These are phyloP conservation scores for Scaptomyza tumidula DNA, from an alignment of 2,888 invertebrate species.

Conservation along the genomic window DNA sequence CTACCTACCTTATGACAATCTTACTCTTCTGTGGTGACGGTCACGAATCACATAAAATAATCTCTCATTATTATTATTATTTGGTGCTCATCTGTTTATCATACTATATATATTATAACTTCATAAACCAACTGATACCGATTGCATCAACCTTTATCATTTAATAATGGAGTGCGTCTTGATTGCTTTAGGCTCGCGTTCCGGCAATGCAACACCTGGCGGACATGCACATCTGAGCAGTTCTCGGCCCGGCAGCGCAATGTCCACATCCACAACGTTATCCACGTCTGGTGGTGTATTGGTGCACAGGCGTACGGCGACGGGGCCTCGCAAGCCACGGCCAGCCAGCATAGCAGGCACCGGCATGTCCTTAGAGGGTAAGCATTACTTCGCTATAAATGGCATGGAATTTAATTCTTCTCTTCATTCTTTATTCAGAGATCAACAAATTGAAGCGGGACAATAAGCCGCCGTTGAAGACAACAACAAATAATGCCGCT, in stretches of 20 bases:
- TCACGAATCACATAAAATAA: constrained; percentile 44
- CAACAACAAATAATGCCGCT: constrained; percentile 51
- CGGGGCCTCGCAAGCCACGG: constrained; percentile 89
- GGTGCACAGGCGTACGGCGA: constrained; percentile 87
- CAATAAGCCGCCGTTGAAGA: constrained; percentile 85
- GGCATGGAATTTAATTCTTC: not conserved
- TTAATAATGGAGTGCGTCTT: constrained; percentile 23
- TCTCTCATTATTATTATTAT: constrained; percentile 30
- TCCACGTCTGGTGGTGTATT: constrained; percentile 85
- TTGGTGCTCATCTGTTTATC: constrained; percentile 54
- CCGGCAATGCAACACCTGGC: constrained; percentile 90
- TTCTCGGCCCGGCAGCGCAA: constrained; percentile 94
- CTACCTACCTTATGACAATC: constrained; percentile 37
- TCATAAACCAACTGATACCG: constrained; percentile 9
- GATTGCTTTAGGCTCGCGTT: constrained; percentile 86
- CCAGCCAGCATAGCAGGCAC: constrained; percentile 94
- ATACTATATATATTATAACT: constrained; percentile 7
- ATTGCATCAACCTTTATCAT: not conserved
- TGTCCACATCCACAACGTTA: constrained; percentile 90
- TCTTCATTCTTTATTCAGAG: constrained; percentile 66
- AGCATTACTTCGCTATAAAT: not conserved
- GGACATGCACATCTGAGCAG: constrained; percentile 87
- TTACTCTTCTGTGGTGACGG: constrained; percentile 66
- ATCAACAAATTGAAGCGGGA: constrained; percentile 84
- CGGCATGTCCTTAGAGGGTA: constrained; percentile 88